These are phyloP conservation scores for Sciurus vulgaris DNA, from an alignment of 2,797 vertebrate species.

Conservation along the genomic window DNA sequence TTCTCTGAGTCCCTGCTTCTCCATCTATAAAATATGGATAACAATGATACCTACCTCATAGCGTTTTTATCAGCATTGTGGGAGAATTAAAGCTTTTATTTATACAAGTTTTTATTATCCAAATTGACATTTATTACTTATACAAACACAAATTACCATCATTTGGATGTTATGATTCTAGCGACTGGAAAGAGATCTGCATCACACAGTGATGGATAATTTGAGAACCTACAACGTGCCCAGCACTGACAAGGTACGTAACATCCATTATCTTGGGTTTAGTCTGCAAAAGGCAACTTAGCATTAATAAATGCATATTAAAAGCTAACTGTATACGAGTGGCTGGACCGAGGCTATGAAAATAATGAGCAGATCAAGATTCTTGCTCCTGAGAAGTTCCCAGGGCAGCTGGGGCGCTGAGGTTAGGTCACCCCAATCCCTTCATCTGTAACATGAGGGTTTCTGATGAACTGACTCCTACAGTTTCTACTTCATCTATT, in stretches of 20 bases:
- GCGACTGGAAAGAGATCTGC: neutral
- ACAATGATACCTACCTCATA: rapidly evolving
- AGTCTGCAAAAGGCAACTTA: neutral
- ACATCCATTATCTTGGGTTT: neutral
- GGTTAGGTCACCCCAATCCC: neutral
- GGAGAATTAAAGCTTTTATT: neutral
- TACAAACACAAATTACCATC: neutral
- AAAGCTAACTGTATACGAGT: neutral
- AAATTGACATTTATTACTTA: neutral
- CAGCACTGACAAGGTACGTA: neutral
- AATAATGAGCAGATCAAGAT: neutral
- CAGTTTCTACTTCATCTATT: neutral
- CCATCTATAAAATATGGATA: neutral
- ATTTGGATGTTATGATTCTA: neutral
- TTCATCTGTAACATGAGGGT: neutral
- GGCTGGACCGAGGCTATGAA: neutral
- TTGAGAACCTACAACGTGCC: neutral
- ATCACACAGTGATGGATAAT: neutral
- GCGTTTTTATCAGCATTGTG: neutral
- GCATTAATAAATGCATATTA: neutral
- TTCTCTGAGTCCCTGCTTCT: neutral
- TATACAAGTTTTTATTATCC: neutral
- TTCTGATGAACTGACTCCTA: neutral
- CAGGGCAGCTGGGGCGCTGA: neutral
- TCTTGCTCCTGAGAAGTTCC: neutral